Conservation (phyloP, 2,888 invertebrate species). For the Scelioninae gen. 1 region DNA sequence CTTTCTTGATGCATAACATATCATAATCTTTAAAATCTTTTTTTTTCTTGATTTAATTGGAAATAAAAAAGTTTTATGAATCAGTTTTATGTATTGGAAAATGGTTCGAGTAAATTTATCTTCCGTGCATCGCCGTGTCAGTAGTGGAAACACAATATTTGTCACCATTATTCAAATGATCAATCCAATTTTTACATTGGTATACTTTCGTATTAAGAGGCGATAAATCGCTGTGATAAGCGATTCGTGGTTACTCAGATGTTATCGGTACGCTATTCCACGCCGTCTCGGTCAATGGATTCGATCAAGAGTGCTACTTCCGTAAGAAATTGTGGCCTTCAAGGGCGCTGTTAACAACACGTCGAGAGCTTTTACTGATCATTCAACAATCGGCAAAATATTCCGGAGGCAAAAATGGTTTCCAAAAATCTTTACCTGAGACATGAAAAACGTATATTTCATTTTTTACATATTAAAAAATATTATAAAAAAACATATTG, state of each 20-base stretch:
- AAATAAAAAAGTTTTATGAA: too few relatives aligned
- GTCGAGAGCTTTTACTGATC: conserved; percentile 43
- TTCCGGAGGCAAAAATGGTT: neutral
- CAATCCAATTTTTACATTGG: conserved; percentile 19
- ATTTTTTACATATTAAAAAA: too few relatives aligned
- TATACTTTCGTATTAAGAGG: conserved; percentile 21
- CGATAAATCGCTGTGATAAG: conserved; percentile 49
- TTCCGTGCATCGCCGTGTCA: neutral
- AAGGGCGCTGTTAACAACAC: conserved; percentile 44
- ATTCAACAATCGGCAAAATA: conserved; percentile 21
- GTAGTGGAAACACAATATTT: conserved; percentile 8
- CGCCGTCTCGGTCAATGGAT: conserved; percentile 41
- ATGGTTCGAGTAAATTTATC: neutral
- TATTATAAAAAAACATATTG: too few relatives aligned
- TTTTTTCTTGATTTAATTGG: too few relatives aligned
- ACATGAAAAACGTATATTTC: too few relatives aligned
- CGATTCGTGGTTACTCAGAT: conserved; percentile 44
- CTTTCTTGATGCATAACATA: too few relatives aligned
- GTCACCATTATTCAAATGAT: conserved; percentile 45
- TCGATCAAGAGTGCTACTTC: conserved; percentile 59
- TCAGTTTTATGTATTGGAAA: too few relatives aligned
- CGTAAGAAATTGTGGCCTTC: conserved; percentile 51
- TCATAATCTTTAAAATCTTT: too few relatives aligned
- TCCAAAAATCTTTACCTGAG: neutral
- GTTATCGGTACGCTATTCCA: conserved; percentile 34